A percentile compares a stretch with the other conserved stretches of the same genome.
Conservation (phyloP, 2,113 vertebrate genomes). For the Hydrochoerus hydrochaeris region DNA sequence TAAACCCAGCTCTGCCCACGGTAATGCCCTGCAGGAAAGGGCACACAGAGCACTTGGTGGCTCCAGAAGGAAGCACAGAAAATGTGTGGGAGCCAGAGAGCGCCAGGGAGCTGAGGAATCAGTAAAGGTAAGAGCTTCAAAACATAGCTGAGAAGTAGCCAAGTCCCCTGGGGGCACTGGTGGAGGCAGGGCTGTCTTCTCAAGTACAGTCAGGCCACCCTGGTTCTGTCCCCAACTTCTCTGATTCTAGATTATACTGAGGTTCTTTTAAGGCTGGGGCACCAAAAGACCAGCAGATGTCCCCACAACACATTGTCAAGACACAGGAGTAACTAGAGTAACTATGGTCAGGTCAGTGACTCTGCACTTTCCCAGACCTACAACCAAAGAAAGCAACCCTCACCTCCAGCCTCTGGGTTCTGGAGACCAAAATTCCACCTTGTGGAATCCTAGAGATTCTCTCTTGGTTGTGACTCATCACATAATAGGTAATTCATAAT, state of each 20-base stretch:
- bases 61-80: background rate
- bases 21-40: background rate
- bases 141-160: background rate
- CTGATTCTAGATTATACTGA: background rate
- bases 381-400: background rate
- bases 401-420: background rate
- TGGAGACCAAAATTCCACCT: background rate
- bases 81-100: background rate
- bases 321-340: background rate
- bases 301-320: background rate
- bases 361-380: background rate
- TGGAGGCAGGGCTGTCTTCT: accelerated
- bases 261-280: background rate
- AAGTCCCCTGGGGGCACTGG: background rate
- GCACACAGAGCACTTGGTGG: background rate
- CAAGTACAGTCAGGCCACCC: background rate
- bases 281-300: background rate
- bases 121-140: background rate
- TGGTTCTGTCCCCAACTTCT: background rate
- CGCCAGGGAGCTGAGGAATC: background rate
- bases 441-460: background rate
- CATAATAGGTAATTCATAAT: background rate
- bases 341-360: background rate
- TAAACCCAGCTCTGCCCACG: background rate
- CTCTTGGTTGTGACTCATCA: background rate